A percentile compares a stretch with the other conserved stretches of the same genome.
phyloP scores from a whole-genome alignment of 2,113 vertebrate genomes.

The Callipepla californica region DNA sequence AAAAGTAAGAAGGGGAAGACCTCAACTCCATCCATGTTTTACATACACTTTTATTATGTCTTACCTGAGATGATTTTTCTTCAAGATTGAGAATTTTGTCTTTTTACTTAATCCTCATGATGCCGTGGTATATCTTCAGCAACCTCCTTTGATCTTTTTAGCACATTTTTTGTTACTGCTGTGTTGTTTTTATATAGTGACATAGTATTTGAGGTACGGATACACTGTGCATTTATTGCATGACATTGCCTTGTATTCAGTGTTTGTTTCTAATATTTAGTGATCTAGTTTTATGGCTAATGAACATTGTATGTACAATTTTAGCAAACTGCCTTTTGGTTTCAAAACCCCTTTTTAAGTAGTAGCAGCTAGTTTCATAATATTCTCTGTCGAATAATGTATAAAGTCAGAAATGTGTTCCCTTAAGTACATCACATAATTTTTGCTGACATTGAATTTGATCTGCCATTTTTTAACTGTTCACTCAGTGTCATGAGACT shows the following conservation, averaged over 20 bases:
- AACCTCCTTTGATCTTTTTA: not conserved
- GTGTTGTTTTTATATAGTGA: not conserved
- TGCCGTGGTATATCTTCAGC: not conserved
- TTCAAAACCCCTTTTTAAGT: not conserved
- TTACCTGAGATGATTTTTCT: not conserved
- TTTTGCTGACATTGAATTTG: not conserved
- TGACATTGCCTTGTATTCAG: not conserved
- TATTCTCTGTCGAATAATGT: not conserved
- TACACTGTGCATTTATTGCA: not conserved
- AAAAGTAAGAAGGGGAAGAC: not conserved
- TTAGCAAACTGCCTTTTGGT: not conserved
- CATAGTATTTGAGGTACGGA: not conserved
- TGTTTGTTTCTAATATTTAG: not conserved
- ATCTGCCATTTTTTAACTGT: not conserved
- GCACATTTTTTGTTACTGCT: not conserved
- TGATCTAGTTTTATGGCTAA: not conserved
- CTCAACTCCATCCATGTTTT: not conserved
- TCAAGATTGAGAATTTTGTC: not conserved
- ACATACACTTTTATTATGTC: not conserved
- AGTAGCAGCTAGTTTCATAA: not conserved
- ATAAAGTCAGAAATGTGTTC: not conserved
- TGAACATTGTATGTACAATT: not conserved
- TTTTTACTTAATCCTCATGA: not conserved
- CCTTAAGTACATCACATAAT: not conserved
- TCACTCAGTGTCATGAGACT: not conserved